These are phyloP conservation scores for Allacma fusca DNA, from an alignment of 2,888 invertebrate species.

Conservation along the genomic window DNA sequence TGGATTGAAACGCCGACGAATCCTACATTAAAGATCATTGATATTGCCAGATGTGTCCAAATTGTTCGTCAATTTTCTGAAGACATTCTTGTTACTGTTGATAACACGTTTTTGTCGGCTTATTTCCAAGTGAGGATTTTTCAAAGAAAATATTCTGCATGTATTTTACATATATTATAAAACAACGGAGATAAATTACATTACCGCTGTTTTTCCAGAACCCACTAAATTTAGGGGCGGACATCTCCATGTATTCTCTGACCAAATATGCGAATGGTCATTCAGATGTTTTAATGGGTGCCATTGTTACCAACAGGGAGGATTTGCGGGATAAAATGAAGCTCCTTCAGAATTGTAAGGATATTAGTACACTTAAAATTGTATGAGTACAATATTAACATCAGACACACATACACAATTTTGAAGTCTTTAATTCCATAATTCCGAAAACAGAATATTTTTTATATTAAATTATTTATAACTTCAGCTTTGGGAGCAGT, in stretches of 20 bases:
- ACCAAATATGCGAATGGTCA: constrained; percentile 99
- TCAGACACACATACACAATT: too few species aligned
- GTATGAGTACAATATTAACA: not conserved
- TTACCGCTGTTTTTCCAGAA: constrained; percentile 69
- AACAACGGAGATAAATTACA: not conserved
- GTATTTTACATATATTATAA: too few species aligned
- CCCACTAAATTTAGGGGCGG: constrained; percentile 88
- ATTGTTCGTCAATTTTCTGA: constrained; percentile 63
- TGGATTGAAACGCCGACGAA: constrained; percentile 72
- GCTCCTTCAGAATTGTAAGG: constrained; percentile 85
- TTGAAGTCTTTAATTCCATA: too few species aligned
- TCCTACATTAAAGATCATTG: constrained; percentile 69
- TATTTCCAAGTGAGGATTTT: constrained; percentile 66
- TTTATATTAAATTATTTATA: too few species aligned
- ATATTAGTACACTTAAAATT: constrained; percentile 17
- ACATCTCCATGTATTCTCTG: constrained; percentile 87
- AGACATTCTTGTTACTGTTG: constrained; percentile 67
- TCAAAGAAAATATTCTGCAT: too few species aligned
- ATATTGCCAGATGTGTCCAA: constrained; percentile 66
- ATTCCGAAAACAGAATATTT: too few species aligned
- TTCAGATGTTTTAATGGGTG: constrained; percentile 96
- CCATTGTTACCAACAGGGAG: constrained; percentile 77
- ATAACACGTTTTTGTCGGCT: constrained; percentile 70
- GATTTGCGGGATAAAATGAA: constrained; percentile 75
- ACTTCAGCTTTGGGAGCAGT: constrained; percentile 84